Conservation (phyloP, 2,113 vertebrate genomes). For the Felis catus region DNA sequence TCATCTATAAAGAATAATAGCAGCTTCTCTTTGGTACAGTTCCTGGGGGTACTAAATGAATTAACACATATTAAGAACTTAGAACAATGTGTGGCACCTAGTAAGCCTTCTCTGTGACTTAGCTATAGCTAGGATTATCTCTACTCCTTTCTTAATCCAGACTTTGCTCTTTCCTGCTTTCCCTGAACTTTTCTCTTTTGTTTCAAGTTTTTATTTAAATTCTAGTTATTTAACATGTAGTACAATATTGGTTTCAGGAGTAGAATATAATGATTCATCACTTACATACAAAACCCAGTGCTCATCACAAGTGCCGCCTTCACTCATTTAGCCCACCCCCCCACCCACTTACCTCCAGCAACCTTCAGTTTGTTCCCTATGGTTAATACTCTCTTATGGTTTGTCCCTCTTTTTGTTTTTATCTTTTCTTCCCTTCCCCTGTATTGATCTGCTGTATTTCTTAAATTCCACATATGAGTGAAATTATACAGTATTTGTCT, state of each 20-base stretch:
- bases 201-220: neutral
- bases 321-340: too few relatives aligned
- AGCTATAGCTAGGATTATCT: neutral
- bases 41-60: neutral
- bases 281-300: too few relatives aligned
- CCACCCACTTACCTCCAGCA: too few relatives aligned
- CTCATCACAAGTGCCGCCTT: too few relatives aligned
- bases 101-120: neutral
- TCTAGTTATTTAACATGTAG: neutral
- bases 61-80: neutral
- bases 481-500: neutral
- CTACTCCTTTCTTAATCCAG: neutral
- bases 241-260: neutral
- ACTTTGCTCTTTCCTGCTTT: neutral
- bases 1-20: neutral
- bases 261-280: neutral
- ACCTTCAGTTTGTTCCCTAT: too few relatives aligned
- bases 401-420: neutral
- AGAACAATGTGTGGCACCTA: neutral
- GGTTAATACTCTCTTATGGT: too few relatives aligned
- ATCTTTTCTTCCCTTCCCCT: neutral
- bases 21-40: neutral
- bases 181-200: neutral
- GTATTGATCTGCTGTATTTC: neutral
- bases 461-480: neutral